phyloP scores from a whole-genome alignment of 2,888 invertebrate species.

The Agrochola circellaris region DNA sequence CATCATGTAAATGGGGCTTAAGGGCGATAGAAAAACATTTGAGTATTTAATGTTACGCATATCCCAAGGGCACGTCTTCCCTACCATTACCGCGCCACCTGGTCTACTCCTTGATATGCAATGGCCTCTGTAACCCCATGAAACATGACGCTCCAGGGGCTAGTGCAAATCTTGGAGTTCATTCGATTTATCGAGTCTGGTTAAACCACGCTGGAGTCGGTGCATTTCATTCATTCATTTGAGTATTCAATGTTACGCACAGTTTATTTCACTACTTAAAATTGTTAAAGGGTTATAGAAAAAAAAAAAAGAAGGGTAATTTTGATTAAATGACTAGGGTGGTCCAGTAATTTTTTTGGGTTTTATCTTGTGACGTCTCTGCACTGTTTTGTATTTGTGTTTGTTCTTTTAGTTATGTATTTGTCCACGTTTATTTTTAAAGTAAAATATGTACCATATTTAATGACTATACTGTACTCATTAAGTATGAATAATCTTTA shows the following conservation, averaged over 20 bases:
- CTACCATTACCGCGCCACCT: too few species aligned
- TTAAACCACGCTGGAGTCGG: too few species aligned
- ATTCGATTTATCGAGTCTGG: too few species aligned
- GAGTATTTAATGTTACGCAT: background rate
- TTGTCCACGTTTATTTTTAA: background rate
- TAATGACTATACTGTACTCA: background rate
- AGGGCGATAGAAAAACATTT: background rate
- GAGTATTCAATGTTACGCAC: background rate
- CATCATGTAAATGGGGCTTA: too few species aligned
- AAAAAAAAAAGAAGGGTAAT: conserved; percentile 4
- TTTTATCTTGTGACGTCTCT: conserved; percentile 29
- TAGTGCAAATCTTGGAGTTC: too few species aligned
- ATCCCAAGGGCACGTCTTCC: too few species aligned
- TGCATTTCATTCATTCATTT: too few species aligned
- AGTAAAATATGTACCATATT: background rate
- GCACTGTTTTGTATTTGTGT: conserved; percentile 32
- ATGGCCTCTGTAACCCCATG: too few species aligned
- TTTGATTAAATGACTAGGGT: background rate
- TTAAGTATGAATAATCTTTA: conserved; percentile 3
- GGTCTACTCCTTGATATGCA: too few species aligned
- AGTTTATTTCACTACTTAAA: background rate
- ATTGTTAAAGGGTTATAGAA: background rate
- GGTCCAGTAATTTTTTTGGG: background rate
- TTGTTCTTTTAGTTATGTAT: background rate
- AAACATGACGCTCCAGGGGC: too few species aligned